Evolutionary conservation across 2,888 invertebrate species (phyloP), one percentile per base, ranked within the genome.

Genomic region (Campopleginae sp.): DNA sequence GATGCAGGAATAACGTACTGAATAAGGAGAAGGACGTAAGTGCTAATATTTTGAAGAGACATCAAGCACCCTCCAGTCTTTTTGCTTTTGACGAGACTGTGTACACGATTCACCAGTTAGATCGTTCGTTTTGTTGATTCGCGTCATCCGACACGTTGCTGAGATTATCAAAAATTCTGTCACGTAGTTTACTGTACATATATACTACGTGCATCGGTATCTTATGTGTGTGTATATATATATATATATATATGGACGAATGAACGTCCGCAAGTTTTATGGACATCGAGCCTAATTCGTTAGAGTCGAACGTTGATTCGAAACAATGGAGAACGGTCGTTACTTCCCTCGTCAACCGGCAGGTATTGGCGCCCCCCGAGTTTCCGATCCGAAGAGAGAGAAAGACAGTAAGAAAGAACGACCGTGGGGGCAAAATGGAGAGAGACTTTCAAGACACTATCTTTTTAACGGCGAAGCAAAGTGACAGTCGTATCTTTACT

Each of bases 261-360:
- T 19, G 68, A 48, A 63, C 54, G 61, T 81, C 54, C 51, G 48
- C 68, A 42, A 80, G 54, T 17, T 85, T 93, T 92, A 92, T 92
- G 90, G 91, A 80, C 92, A 91, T 90, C 91, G 86, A 51, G 82
- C 91, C 91, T 90, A 92, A 92, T 91, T 92, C 89, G 89, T 88
- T 87, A 82, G 86, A 86, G 83, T 80, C 85, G 82, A 86, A 71
- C 87, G 88, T 38, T 19, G 51, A 87, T 75, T 82, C 82, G 81
- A 90, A 91, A 91, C 92, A 92, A 90, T 91, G 89, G 87, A 71
- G 80, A 86, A 86, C 84, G 78, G 84, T 80, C 80, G 85, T 84
- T 84, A 82, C 76, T 82, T 82, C 78, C 75, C 81, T 77, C 77
- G 79, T 85, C 84, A 84, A 84, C 77, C 82, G 71, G 48, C 61